A percentile compares a stretch with the other conserved stretches of the same genome.
Evolutionary conservation across 2,888 invertebrate genomes (phyloP).

Genomic region (Leucoma salicis): DNA sequence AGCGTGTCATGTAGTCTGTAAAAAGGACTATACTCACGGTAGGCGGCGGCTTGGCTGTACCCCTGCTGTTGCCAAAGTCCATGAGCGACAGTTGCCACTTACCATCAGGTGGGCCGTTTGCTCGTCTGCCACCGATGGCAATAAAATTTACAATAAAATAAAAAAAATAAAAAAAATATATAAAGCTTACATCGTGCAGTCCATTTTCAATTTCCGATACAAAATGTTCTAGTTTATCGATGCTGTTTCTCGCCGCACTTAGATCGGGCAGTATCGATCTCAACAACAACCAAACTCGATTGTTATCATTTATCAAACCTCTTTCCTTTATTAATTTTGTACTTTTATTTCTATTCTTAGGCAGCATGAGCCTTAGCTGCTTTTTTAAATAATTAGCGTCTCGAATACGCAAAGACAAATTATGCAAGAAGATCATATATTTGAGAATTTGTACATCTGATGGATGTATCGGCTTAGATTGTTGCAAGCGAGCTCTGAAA

Average conservation of each 20-base stretch:
- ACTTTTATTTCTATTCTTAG: slow-evolving; percentile 28
- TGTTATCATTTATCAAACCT: slow-evolving; percentile 21
- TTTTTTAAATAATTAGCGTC: not conserved
- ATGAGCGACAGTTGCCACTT: too few relatives aligned
- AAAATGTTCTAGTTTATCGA: slow-evolving; percentile 34
- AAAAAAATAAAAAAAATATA: too few relatives aligned
- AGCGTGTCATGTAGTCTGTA: too few relatives aligned
- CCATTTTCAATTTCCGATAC: slow-evolving; percentile 34
- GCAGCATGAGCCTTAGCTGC: slow-evolving; percentile 13
- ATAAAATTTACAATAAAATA: too few relatives aligned
- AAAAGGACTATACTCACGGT: too few relatives aligned
- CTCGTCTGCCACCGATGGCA: too few relatives aligned
- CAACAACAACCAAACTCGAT: slow-evolving; percentile 30
- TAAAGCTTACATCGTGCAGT: slow-evolving; percentile 56
- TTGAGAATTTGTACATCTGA: slow-evolving; percentile 52
- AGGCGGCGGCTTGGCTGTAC: too few relatives aligned
- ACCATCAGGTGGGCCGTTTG: too few relatives aligned
- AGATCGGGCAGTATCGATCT: slow-evolving; percentile 7
- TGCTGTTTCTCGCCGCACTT: not conserved
- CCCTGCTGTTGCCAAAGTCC: too few relatives aligned
- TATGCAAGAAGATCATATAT: slow-evolving; percentile 44
- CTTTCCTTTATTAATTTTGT: slow-evolving; percentile 22
- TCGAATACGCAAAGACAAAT: slow-evolving; percentile 23
- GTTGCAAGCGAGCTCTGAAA: not conserved
- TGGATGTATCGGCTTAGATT: slow-evolving; percentile 34